These are phyloP conservation scores for Cyanocitta stelleri DNA, from an alignment of 2,113 vertebrate species.

Conservation along the genomic window DNA sequence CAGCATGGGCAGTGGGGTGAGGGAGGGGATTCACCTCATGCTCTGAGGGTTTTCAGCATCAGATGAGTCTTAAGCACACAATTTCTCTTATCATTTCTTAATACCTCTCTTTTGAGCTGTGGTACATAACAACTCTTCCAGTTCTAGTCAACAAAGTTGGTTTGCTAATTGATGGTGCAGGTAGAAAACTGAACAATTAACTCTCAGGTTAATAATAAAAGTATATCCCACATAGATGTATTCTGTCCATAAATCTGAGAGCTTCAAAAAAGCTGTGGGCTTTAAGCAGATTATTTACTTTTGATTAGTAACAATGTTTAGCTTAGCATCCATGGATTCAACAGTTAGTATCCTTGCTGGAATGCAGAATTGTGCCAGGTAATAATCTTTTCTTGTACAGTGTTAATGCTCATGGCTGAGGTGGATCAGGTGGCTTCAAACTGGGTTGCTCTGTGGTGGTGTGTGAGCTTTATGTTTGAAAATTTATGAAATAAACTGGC, in stretches of 20 bases:
- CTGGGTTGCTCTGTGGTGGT: background rate
- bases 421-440: background rate
- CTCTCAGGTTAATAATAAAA: background rate
- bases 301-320: background rate
- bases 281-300: background rate
- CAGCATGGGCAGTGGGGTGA: rapidly evolving
- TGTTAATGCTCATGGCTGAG: background rate
- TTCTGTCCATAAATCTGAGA: background rate
- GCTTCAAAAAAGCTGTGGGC: background rate
- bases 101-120: background rate
- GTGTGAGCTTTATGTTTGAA: background rate
- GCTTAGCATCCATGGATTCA: background rate
- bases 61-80: background rate
- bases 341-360: background rate
- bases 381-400: background rate
- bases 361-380: background rate
- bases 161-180: background rate
- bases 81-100: background rate
- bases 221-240: background rate
- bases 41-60: background rate
- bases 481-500: background rate
- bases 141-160: background rate
- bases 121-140: background rate
- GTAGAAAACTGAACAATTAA: background rate
- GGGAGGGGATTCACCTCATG: background rate